Evolutionary conservation across 2,888 invertebrate species (phyloP).

Genomic region (Folsomia candida): DNA sequence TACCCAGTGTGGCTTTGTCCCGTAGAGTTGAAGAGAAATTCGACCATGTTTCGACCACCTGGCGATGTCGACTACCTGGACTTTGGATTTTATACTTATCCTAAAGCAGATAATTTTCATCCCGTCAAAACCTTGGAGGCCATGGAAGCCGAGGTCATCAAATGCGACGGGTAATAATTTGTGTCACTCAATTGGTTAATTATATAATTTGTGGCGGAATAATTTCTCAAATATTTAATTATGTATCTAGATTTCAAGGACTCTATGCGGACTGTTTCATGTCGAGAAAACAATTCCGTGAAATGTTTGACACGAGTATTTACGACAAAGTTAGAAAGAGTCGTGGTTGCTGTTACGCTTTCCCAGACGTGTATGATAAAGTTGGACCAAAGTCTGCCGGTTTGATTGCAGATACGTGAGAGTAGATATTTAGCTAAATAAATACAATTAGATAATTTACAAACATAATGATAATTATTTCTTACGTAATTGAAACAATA

Average conservation of each 20-base stretch:
- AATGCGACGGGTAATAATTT: not conserved
- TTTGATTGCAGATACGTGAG: too few relatives aligned
- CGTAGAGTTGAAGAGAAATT: not conserved
- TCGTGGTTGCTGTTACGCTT: conserved; percentile 56
- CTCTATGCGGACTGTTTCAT: conserved; percentile 60
- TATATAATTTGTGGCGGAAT: too few relatives aligned
- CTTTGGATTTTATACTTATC: not conserved
- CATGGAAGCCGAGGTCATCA: not conserved
- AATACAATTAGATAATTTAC: too few relatives aligned
- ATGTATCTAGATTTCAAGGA: conserved; percentile 57
- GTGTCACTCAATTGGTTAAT: too few relatives aligned
- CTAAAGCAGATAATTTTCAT: not conserved
- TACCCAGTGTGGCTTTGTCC: not conserved
- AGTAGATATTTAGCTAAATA: too few relatives aligned
- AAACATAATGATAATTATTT: too few relatives aligned
- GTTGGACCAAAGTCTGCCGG: conserved; percentile 45
- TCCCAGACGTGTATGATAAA: conserved; percentile 60
- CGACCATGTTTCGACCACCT: not conserved
- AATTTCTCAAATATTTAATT: not conserved
- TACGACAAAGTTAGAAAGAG: conserved; percentile 56
- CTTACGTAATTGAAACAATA: too few relatives aligned
- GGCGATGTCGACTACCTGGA: not conserved
- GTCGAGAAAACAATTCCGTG: conserved; percentile 57
- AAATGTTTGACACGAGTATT: conserved; percentile 59
- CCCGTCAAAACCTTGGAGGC: not conserved